Evolutionary conservation across 2,113 vertebrate species (phyloP).

Genomic region (Tychaedon coryphoeus): DNA sequence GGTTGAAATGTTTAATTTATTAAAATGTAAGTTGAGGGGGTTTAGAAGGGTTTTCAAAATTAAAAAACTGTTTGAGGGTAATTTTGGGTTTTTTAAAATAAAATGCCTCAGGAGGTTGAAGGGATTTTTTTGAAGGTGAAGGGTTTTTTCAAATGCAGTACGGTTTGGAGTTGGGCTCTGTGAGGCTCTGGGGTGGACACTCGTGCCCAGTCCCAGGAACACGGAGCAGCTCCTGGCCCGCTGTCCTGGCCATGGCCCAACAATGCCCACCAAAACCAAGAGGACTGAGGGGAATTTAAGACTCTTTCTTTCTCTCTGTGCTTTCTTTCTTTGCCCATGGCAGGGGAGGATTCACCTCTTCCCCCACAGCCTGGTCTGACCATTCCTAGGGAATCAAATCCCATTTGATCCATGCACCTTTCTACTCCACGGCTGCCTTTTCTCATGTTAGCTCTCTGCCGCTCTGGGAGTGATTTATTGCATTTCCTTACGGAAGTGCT

Average conservation of each 20-base stretch:
- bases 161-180: rapidly evolving
- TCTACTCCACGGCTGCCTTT: rapidly evolving
- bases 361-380: neutral
- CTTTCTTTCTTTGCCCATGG: no score
- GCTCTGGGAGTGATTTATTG: neutral
- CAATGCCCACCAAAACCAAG: neutral
- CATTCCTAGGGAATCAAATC: neutral
- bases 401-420: neutral
- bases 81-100: neutral
- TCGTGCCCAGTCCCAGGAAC: rapidly evolving
- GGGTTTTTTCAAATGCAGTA: neutral
- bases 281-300: neutral
- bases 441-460: neutral
- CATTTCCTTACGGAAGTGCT: neutral
- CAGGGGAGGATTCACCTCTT: neutral
- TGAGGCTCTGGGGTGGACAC: neutral
- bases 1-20: neutral
- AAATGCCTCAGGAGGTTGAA: neutral
- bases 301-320: no score
- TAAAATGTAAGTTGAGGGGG: neutral
- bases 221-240: neutral
- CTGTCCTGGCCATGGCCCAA: neutral
- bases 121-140: no score
- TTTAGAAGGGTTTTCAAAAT: neutral
- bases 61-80: neutral